Conservation (phyloP, 1,140 invertebrate genomes). For the Marisa cornuarietis region DNA sequence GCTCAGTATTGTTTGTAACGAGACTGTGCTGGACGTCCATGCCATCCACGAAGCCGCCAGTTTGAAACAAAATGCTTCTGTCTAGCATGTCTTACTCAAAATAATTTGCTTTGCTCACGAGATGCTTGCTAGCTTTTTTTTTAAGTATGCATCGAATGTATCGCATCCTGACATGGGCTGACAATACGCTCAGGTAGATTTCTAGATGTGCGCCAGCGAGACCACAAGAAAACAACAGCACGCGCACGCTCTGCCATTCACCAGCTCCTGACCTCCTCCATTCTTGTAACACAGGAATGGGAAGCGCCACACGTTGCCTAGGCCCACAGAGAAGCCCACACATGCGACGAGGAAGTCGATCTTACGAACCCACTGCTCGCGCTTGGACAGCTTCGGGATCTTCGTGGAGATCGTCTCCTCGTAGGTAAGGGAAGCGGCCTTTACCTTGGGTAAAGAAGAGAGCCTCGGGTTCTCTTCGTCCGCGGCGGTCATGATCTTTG, state of each 20-base stretch:
- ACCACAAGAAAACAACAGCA: neutral
- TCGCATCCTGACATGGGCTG: neutral
- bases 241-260: too few relatives aligned
- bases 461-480: too few relatives aligned
- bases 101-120: too few relatives aligned
- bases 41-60: too few relatives aligned
- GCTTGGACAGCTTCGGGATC: constrained; percentile 22
- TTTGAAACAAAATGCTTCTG: too few relatives aligned
- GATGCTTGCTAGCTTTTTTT: neutral
- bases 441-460: neutral
- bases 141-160: neutral
- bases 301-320: constrained; percentile 68
- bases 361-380: constrained; percentile 71
- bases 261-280: constrained; percentile 58
- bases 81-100: too few relatives aligned
- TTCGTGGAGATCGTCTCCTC: constrained; percentile 19
- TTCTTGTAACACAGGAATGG: constrained; percentile 69
- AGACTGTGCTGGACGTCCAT: too few relatives aligned
- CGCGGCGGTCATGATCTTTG: too few relatives aligned
- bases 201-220: neutral
- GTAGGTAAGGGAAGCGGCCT: constrained; percentile 17
- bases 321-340: constrained; percentile 67
- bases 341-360: constrained; percentile 68
- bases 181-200: neutral
- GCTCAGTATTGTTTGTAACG: too few relatives aligned